Conservation (phyloP, 2,113 vertebrate species). For the Vanacampus margaritifer region DNA sequence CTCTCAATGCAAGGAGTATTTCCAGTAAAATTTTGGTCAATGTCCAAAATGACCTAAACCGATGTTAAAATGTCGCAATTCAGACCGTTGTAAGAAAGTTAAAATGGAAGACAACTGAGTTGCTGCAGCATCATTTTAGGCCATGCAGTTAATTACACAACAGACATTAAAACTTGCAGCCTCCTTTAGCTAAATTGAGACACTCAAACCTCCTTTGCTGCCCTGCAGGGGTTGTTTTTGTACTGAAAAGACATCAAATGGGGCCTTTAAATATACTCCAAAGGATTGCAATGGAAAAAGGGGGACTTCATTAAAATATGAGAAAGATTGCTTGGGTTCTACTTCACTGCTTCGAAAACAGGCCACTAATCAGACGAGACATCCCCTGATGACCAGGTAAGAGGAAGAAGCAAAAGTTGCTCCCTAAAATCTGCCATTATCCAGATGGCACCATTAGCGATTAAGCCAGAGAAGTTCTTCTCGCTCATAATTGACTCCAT, state of each 20-base stretch:
- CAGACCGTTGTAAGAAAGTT: constrained; percentile 45
- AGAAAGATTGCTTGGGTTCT: constrained; percentile 69
- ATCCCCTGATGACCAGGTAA: constrained; percentile 76
- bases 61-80: neutral
- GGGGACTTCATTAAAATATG: constrained; percentile 65
- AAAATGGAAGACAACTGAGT: neutral
- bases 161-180: constrained; percentile 19
- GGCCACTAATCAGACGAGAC: constrained; percentile 63
- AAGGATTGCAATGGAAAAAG: constrained; percentile 33
- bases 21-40: neutral
- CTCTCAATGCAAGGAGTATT: neutral
- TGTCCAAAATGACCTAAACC: neutral
- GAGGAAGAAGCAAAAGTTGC: constrained; percentile 72
- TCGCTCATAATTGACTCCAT: constrained; percentile 82
- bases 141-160: constrained; percentile 29
- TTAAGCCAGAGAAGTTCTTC: constrained; percentile 77
- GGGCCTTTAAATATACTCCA: constrained; percentile 28
- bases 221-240: constrained; percentile 32
- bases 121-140: constrained; percentile 18
- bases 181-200: constrained; percentile 33
- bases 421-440: constrained; percentile 74
- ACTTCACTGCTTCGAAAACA: constrained; percentile 62
- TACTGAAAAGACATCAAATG: constrained; percentile 39
- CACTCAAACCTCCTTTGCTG: constrained; percentile 51
- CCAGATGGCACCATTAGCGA: constrained; percentile 81